phyloP scores from a whole-genome alignment of 2,888 invertebrate genomes.

The Lasioglossum morio region DNA sequence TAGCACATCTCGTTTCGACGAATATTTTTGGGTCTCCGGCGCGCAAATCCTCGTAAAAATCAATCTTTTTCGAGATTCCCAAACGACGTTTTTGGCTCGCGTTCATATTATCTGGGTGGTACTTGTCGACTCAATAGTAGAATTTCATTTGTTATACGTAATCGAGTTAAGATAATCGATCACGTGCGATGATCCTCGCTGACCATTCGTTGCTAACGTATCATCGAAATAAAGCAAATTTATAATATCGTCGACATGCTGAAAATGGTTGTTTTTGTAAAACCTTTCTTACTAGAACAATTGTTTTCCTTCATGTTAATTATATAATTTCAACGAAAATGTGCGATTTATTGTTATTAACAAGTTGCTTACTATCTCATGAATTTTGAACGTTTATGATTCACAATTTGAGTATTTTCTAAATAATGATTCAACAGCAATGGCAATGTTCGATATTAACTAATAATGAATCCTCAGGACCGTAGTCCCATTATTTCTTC shows the following conservation, averaged over 20 bases:
- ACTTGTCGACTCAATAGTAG: background rate
- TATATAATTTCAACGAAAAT: no score
- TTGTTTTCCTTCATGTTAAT: no score
- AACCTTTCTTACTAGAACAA: no score
- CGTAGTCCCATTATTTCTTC: background rate
- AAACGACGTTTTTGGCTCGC: background rate
- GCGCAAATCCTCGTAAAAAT: background rate
- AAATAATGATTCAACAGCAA: no score
- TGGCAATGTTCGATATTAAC: no score
- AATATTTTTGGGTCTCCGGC: background rate
- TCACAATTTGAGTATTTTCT: no score
- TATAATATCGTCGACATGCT: no score
- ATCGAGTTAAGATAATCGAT: background rate
- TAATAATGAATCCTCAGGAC: background rate
- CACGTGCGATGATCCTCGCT: background rate
- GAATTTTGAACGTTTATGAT: no score
- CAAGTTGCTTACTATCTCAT: no score
- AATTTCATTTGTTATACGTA: background rate
- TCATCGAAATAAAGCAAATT: background rate
- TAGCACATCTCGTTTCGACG: background rate
- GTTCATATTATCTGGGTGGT: background rate
- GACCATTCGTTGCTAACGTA: background rate
- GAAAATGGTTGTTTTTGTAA: no score
- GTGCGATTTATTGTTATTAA: background rate
- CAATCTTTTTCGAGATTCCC: background rate